Evolutionary conservation across 35 echinoderm and acorn worm genomes (phyloP).

Genomic region (Heliocidaris tuberculata): DNA sequence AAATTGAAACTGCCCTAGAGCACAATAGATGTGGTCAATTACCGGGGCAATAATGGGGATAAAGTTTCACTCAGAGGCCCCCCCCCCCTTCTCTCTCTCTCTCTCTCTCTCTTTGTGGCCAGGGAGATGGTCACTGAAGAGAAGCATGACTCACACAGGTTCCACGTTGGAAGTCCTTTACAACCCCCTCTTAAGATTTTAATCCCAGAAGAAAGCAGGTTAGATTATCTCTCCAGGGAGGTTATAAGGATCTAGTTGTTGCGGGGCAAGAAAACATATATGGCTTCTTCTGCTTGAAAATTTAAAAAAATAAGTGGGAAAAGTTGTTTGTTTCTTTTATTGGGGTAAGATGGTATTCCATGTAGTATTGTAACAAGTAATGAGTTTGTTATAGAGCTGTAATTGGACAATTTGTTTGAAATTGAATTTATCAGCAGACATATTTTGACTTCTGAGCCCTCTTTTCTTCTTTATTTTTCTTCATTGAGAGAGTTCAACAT

Average conservation of each 20-base stretch:
- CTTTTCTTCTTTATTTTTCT: too few relatives aligned
- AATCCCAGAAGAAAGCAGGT: background rate
- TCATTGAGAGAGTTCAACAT: too few relatives aligned
- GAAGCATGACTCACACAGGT: background rate
- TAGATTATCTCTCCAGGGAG: background rate
- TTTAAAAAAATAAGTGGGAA: background rate
- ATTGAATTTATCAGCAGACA: background rate
- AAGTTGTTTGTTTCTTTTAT: background rate
- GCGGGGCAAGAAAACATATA: background rate
- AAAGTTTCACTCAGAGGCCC: background rate
- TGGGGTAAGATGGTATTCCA: background rate
- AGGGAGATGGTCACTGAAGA: background rate
- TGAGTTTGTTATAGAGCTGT: background rate
- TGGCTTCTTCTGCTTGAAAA: background rate
- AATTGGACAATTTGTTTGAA: background rate
- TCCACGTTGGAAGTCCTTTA: conserved; percentile 25
- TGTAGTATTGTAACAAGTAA: background rate
- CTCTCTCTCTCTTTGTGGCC: too few relatives aligned
- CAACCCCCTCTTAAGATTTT: background rate
- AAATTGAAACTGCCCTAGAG: background rate
- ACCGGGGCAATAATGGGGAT: background rate
- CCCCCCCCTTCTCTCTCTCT: too few relatives aligned
- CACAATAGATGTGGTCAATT: background rate
- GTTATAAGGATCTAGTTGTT: background rate
- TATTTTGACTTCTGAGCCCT: too few relatives aligned